Conservation (phyloP, 2,797 vertebrate genomes). For the Rhinogobio ventralis region DNA sequence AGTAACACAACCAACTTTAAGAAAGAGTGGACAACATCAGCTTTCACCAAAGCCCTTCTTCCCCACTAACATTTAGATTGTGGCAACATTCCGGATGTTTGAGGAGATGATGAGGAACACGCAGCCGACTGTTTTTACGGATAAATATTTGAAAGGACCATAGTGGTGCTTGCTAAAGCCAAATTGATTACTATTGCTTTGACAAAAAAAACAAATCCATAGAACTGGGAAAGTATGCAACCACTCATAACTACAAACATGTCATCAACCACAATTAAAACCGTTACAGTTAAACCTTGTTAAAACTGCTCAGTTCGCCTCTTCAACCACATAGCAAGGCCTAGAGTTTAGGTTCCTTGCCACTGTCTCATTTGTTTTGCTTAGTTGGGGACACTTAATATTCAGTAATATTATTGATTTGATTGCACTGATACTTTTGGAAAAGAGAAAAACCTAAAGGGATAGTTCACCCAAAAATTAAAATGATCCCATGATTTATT, state of each 20-base stretch:
- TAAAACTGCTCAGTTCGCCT: not conserved
- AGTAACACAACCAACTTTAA: conserved; percentile 20
- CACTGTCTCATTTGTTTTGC: not conserved
- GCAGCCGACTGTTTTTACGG: conserved; percentile 52
- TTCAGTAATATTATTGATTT: not conserved
- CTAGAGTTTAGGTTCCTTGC: not conserved
- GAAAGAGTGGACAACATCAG: conserved; percentile 1
- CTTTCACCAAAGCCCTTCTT: conserved; percentile 54
- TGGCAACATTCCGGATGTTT: conserved; percentile 43
- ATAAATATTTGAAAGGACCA: conserved; percentile 51
- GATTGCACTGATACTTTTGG: not conserved
- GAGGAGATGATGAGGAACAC: conserved; percentile 59
- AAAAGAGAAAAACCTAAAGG: not conserved
- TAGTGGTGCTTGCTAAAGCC: conserved; percentile 1
- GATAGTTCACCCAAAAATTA: no score
- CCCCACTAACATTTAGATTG: conserved; percentile 44
- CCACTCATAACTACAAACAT: not conserved
- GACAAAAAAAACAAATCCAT: no score
- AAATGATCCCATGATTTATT: no score
- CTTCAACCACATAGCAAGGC: not conserved
- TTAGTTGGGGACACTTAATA: not conserved
- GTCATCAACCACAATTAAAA: not conserved
- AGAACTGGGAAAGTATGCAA: not conserved
- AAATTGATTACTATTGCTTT: not conserved
- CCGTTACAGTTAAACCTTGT: not conserved